Evolutionary conservation across 2,888 invertebrate species (phyloP).

Genomic region (Rambutsinella grinnellia): DNA sequence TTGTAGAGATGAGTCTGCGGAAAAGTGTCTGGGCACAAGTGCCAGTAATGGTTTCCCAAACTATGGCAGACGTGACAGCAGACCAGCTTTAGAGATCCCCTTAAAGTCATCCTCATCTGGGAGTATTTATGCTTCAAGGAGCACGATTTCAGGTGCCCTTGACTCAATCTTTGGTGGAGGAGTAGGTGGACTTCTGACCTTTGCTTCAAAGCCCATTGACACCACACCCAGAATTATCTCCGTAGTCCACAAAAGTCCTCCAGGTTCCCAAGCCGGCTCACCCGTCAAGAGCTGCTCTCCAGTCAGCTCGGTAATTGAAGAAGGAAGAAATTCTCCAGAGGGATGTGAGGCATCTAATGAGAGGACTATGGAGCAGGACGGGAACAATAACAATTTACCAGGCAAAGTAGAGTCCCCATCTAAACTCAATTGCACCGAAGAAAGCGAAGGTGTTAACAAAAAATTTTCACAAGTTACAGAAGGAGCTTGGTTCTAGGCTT

Average conservation of each 20-base stretch:
- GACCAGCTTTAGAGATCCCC: constrained; percentile 54
- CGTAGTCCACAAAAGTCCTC: constrained; percentile 61
- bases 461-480: constrained; percentile 61
- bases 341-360: constrained; percentile 64
- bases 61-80: constrained; percentile 5
- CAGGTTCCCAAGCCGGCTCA: constrained; percentile 58
- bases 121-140: constrained; percentile 21
- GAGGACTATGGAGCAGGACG: constrained; percentile 52
- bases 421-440: constrained; percentile 12
- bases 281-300: constrained; percentile 63
- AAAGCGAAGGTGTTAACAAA: constrained; percentile 43
- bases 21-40: not conserved
- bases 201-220: constrained; percentile 53
- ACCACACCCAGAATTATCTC: constrained; percentile 65
- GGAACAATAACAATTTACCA: constrained; percentile 55
- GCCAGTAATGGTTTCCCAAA: constrained; percentile 2
- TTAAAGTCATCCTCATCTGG: constrained; percentile 33
- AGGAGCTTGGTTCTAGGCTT: constrained; percentile 59
- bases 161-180: constrained; percentile 52
- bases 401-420: constrained; percentile 34
- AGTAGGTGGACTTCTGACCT: constrained; percentile 35
- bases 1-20: constrained; percentile 22
- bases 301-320: constrained; percentile 60
- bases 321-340: constrained; percentile 65
- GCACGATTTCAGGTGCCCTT: constrained; percentile 49